Base-by-base conservation (phyloP, 2,797 vertebrate genomes). In the Pyrrhura leucotis region DNA sequence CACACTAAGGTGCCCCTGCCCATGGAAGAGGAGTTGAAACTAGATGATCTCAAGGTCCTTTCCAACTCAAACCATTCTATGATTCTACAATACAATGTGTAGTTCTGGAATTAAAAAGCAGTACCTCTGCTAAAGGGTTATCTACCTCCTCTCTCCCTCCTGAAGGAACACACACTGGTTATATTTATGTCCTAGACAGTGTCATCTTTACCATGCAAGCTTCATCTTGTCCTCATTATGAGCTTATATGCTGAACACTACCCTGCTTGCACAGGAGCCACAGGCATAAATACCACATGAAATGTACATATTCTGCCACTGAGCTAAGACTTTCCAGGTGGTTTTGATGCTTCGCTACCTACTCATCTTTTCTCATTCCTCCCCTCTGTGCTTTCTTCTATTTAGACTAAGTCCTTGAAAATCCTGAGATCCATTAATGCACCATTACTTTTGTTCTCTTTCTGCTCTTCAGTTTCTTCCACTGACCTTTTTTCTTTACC, bases 201-300 rank as follows among this genome's bases (percentile, higher is more conserved):
- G 48, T 83, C 92, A 95, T 79, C 91, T 94, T 51, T 40, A 80
- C 84, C 72, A 68, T 25, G 42, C 78, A 95, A 96, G 91, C 91
- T 93, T 91, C 79, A 79, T 73, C 66, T 89, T 73, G 45, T 87
- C 10, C 69, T 96, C 50, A 51, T 79, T 61, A 88, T 7, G 7
- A 68, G 33, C 31, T 75, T 65, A 53, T 22, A 71, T 8, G 50
- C 25, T 40, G 40, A 88, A 37, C 40, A 81, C 50, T 14, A 56
- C 16, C 15, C 39, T 62, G 71, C 71, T 71, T 51, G 51, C 71
- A 48, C 12, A 21, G 29, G 23, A 85, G 51, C 21, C 20, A 62
- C 7, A 44, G 37, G 26, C 56, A 18, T 18, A 74, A 74, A 47
- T 25, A 82, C 12, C 44, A n/a, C 7, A 4, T 21, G 35, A 75